Percentiles rank a stretch among this genome's conserved stretches.
These are phyloP conservation scores for Pitta sordida DNA, from an alignment of 2,113 vertebrate genomes.

Conservation along the genomic window DNA sequence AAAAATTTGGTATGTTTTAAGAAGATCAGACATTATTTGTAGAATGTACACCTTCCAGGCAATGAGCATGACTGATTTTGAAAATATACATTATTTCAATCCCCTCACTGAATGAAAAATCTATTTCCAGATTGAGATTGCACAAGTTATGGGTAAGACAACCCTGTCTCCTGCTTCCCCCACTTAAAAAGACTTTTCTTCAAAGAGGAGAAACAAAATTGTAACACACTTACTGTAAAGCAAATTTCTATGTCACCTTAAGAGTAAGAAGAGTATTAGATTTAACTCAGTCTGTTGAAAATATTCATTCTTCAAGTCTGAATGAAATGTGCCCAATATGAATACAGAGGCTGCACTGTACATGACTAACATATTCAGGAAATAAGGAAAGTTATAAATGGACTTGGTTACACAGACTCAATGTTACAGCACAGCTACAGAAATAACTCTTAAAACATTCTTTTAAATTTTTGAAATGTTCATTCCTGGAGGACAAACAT, in stretches of 20 bases:
- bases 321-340: not conserved
- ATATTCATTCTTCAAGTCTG: not conserved
- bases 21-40: not conserved
- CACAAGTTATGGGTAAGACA: not conserved
- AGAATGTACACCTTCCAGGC: not conserved
- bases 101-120: not conserved
- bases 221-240: not conserved
- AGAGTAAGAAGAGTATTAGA: not conserved
- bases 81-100: not conserved
- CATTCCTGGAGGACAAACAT: not conserved
- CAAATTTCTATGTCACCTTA: not conserved
- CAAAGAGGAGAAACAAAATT: not conserved
- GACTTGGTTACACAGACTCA: not conserved
- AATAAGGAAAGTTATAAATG: not conserved
- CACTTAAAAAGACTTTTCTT: not conserved
- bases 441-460: not conserved
- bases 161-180: not conserved
- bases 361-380: not conserved
- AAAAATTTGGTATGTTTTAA: not conserved
- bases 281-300: not conserved
- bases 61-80: not conserved
- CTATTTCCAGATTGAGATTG: not conserved
- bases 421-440: not conserved
- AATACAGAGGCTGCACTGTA: not conserved
- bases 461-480: not conserved